Evolutionary conservation across 2,888 invertebrate species (phyloP).

Genomic region (Ariolimax columbianus): DNA sequence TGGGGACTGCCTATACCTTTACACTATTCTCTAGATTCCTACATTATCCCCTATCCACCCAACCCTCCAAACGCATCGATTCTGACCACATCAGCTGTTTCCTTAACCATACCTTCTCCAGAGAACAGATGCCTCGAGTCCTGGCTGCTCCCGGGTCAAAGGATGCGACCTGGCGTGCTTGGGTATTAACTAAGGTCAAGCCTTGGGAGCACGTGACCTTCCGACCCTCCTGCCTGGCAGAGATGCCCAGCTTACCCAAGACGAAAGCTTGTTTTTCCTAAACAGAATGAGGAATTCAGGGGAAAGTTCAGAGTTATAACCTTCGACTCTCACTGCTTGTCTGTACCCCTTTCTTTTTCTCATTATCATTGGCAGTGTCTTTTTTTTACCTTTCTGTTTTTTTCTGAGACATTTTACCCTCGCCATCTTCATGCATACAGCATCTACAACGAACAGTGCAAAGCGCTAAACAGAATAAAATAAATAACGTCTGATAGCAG

Average conservation of each 20-base stretch:
- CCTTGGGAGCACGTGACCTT: not conserved
- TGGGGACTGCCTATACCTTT: not conserved
- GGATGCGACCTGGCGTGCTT: slow-evolving; percentile 4
- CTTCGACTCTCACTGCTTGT: too few species aligned
- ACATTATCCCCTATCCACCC: not conserved
- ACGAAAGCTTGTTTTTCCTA: not conserved
- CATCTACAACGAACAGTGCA: too few species aligned
- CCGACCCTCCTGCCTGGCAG: not conserved
- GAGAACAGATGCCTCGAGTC: slow-evolving; percentile 14
- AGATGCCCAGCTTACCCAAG: not conserved
- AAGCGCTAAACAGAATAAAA: too few species aligned
- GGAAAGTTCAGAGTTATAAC: not conserved
- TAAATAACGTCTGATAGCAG: too few species aligned
- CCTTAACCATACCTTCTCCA: not conserved
- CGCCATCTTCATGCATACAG: too few species aligned
- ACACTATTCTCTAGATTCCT: not conserved
- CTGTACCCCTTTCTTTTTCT: too few species aligned
- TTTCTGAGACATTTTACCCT: too few species aligned
- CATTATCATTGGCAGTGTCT: too few species aligned
- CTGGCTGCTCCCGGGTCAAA: not conserved
- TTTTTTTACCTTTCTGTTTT: too few species aligned
- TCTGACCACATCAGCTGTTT: not conserved
- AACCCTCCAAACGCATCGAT: not conserved
- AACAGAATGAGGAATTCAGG: not conserved
- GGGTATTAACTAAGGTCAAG: slow-evolving; percentile 3